These are phyloP conservation scores for Heliornis fulica DNA, from an alignment of 2,113 vertebrate genomes.

Conservation along the genomic window DNA sequence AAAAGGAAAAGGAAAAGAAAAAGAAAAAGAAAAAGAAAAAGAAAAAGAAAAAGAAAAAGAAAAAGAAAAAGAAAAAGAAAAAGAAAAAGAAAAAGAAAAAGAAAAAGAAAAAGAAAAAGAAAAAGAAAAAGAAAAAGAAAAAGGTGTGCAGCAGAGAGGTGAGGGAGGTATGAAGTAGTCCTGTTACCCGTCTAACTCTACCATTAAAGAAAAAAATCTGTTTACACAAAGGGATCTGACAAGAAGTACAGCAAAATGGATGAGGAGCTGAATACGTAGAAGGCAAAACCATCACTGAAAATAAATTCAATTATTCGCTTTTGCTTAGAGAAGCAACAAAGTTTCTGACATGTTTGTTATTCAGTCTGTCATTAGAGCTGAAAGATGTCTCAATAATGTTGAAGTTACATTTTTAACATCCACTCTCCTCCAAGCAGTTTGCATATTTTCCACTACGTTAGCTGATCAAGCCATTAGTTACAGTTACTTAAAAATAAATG, in stretches of 20 bases:
- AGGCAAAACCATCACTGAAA: slow-evolving; percentile 37
- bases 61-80: no score
- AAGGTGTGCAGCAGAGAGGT: not conserved
- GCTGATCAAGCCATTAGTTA: slow-evolving; percentile 69
- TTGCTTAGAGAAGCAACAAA: slow-evolving; percentile 62
- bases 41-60: no score
- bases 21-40: no score
- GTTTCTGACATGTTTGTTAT: slow-evolving; percentile 69
- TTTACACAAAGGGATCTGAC: not conserved
- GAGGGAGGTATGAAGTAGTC: not conserved
- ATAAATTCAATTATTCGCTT: slow-evolving; percentile 55
- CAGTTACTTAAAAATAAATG: slow-evolving; percentile 71
- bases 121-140: no score
- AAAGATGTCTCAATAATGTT: slow-evolving; percentile 65
- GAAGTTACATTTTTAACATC: slow-evolving; percentile 70
- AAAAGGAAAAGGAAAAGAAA: no score
- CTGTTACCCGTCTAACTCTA: not conserved
- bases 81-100: no score
- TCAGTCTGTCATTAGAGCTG: slow-evolving; percentile 64
- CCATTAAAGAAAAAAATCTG: not conserved
- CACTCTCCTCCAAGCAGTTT: slow-evolving; percentile 65
- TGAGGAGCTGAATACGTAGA: not conserved
- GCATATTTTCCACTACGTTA: slow-evolving; percentile 71
- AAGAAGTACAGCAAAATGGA: slow-evolving; percentile 27
- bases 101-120: no score